Evolutionary conservation across 2,797 vertebrate species (phyloP).

Genomic region (Pangasius macronema): DNA sequence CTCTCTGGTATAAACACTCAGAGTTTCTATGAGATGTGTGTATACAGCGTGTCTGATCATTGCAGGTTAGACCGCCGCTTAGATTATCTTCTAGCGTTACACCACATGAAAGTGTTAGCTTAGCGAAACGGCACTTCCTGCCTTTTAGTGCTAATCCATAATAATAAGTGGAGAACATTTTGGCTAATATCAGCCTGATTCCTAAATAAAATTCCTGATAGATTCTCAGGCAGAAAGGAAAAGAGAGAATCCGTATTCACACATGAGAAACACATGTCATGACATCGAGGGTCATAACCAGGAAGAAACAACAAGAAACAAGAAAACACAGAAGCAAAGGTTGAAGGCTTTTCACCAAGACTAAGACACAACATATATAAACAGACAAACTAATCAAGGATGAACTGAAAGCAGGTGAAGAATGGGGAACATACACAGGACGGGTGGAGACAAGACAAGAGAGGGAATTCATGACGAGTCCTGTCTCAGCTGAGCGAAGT

Average conservation of each 20-base stretch:
- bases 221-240: not conserved
- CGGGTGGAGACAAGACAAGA: not conserved
- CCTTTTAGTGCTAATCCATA: not conserved
- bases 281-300: not conserved
- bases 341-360: not conserved
- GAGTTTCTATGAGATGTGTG: not conserved
- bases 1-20: not conserved
- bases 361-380: not conserved
- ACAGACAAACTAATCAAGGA: not conserved
- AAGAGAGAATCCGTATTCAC: not conserved
- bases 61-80: not conserved
- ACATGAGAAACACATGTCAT: not conserved
- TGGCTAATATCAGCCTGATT: not conserved
- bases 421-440: not conserved
- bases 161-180: not conserved
- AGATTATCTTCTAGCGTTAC: not conserved
- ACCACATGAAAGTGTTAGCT: not conserved
- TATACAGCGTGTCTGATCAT: not conserved
- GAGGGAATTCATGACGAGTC: not conserved
- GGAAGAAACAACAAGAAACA: not conserved
- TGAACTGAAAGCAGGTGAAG: not conserved
- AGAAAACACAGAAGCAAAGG: not conserved
- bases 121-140: not conserved
- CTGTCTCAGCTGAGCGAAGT: not conserved
- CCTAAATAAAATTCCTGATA: not conserved